Evolutionary conservation across 2,797 vertebrate species (phyloP).

Genomic region (Centropyge bicolor): DNA sequence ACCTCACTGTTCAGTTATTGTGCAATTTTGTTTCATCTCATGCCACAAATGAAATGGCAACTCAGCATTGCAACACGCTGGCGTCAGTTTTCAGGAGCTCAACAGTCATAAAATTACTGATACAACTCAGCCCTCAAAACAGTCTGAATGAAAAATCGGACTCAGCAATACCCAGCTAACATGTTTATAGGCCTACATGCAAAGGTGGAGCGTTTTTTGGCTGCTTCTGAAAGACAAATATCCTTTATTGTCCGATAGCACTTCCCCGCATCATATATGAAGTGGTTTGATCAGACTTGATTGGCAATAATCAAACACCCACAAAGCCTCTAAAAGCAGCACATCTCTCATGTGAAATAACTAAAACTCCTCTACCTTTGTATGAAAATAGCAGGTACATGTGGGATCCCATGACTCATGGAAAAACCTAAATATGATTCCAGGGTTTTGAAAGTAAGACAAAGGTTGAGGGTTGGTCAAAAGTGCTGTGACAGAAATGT

Average conservation of each 20-base stretch:
- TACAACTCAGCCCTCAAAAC: background rate
- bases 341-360: background rate
- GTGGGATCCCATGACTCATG: background rate
- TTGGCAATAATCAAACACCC: no score
- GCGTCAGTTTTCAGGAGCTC: background rate
- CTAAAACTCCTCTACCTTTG: background rate
- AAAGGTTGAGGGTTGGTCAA: background rate
- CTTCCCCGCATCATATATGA: no score
- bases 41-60: background rate
- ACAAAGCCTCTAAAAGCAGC: background rate
- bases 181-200: no score
- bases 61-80: background rate
- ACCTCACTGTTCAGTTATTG: background rate
- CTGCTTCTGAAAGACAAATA: background rate
- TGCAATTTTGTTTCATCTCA: background rate
- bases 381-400: background rate
- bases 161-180: background rate
- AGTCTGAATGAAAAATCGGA: background rate
- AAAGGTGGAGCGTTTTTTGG: no score
- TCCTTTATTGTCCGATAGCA: background rate
- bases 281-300: no score
- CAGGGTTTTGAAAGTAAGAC: background rate
- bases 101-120: background rate
- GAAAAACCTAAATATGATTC: background rate
- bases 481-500: background rate